Percentiles rank a stretch among this genome's conserved stretches.
phyloP scores from a whole-genome alignment of 2,888 invertebrate genomes.

The Tortricodes alternella region DNA sequence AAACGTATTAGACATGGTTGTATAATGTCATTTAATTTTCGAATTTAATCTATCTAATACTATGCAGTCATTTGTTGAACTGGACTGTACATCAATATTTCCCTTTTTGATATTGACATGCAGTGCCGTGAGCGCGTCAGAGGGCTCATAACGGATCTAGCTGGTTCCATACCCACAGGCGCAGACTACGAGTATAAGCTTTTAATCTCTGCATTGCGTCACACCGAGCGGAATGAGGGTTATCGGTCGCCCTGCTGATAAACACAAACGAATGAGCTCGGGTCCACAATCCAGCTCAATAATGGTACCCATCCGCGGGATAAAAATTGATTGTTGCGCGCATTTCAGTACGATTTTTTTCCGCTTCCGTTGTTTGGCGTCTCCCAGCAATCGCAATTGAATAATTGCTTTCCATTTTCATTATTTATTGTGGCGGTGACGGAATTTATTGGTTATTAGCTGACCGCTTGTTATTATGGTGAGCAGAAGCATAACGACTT shows the following conservation, averaged over 20 bases:
- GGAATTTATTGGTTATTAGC: conserved; percentile 63
- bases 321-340: conserved; percentile 70
- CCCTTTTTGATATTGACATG: conserved; percentile 54
- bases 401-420: conserved; percentile 55
- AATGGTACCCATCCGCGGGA: conserved; percentile 58
- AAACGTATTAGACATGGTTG: too few species aligned
- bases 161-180: conserved; percentile 59
- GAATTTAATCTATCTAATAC: too few species aligned
- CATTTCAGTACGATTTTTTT: conserved; percentile 54
- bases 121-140: conserved; percentile 55
- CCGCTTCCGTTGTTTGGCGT: conserved; percentile 51
- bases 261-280: conserved; percentile 74
- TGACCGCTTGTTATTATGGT: conserved; percentile 47
- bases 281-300: conserved; percentile 59
- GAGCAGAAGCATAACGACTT: conserved; percentile 29
- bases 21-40: too few species aligned
- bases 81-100: conserved; percentile 42
- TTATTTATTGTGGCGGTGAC: conserved; percentile 65
- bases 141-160: conserved; percentile 68
- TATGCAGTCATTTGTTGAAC: conserved; percentile 26
- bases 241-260: conserved; percentile 76
- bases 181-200: conserved; percentile 69
- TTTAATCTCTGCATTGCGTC: conserved; percentile 81
- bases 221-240: conserved; percentile 75
- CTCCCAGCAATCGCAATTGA: conserved; percentile 47